Percentiles rank a stretch among this genome's conserved stretches.
Evolutionary conservation across 1,140 invertebrate genomes (phyloP).

Genomic region (Neoseiulus cucumeris): DNA sequence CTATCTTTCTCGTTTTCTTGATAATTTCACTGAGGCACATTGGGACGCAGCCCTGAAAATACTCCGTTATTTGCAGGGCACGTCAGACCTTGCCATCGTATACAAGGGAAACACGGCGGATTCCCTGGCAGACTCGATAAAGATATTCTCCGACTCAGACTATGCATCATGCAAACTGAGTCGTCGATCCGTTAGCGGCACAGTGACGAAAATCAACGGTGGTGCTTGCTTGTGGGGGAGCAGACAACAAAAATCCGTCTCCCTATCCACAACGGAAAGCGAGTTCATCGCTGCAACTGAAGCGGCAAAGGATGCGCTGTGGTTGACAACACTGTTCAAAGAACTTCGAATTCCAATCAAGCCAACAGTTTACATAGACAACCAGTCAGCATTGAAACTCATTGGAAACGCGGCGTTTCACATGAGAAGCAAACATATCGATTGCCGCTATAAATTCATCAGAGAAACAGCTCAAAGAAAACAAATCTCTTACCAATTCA

Average conservation of each 20-base stretch:
- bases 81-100: not conserved
- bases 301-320: no score
- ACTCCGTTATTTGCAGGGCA: not conserved
- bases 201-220: not conserved
- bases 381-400: slow-evolving; percentile 23
- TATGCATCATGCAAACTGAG: no score
- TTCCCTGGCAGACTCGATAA: not conserved
- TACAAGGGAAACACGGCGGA: not conserved
- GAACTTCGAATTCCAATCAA: no score
- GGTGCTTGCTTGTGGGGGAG: not conserved
- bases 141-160: not conserved
- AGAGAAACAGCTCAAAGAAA: slow-evolving; percentile 20
- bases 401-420: slow-evolving; percentile 27
- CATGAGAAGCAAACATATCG: slow-evolving; percentile 26
- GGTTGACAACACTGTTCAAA: no score
- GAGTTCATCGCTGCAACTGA: not conserved
- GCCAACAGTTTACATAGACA: slow-evolving; percentile 19
- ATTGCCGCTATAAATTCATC: slow-evolving; percentile 26
- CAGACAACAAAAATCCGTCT: not conserved
- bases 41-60: not conserved
- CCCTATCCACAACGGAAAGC: not conserved
- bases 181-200: not conserved
- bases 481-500: not conserved
- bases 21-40: not conserved
- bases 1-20: not conserved